Conservation (phyloP, 2,888 invertebrate species). For the Neocrepidodera transversa region DNA sequence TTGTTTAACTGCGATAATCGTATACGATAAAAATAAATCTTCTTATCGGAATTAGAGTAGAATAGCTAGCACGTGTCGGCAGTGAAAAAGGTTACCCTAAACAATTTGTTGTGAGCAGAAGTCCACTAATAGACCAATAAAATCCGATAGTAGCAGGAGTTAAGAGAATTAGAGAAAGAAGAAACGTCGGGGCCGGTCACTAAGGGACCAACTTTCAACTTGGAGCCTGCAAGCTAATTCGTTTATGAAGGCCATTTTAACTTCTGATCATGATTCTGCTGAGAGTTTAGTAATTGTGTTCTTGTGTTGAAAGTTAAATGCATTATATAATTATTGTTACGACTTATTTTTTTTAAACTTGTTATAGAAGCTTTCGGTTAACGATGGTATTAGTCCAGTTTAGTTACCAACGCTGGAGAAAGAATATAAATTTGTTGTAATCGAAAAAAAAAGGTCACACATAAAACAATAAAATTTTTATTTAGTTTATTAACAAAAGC, state of each 20-base stretch:
- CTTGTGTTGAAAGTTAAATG: constrained; percentile 3
- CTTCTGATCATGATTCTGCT: constrained; percentile 18
- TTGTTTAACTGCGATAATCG: no score
- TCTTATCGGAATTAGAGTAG: constrained; percentile 13
- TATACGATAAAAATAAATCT: constrained; percentile 22
- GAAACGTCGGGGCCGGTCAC: constrained; percentile 24
- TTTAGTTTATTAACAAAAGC: no score
- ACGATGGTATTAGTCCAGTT: no score
- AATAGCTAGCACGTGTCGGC: constrained; percentile 30
- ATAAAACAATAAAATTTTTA: no score
- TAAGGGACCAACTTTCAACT: constrained; percentile 15
- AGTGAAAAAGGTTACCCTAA: constrained; percentile 30
- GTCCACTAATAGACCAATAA: constrained; percentile 33
- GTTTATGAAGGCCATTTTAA: constrained; percentile 19
- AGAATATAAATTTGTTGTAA: no score
- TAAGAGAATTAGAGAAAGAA: constrained; percentile 32
- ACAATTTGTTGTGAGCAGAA: constrained; percentile 35
- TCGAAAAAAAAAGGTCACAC: no score
- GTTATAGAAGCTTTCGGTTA: no score
- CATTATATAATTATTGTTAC: neutral
- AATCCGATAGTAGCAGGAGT: constrained; percentile 26
- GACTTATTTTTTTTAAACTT: neutral
- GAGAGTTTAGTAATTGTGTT: constrained; percentile 18
- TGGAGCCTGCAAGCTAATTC: constrained; percentile 15
- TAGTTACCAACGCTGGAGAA: no score